Evolutionary conservation across 1,140 invertebrate species (phyloP).

Genomic region (Achatina immaculata): DNA sequence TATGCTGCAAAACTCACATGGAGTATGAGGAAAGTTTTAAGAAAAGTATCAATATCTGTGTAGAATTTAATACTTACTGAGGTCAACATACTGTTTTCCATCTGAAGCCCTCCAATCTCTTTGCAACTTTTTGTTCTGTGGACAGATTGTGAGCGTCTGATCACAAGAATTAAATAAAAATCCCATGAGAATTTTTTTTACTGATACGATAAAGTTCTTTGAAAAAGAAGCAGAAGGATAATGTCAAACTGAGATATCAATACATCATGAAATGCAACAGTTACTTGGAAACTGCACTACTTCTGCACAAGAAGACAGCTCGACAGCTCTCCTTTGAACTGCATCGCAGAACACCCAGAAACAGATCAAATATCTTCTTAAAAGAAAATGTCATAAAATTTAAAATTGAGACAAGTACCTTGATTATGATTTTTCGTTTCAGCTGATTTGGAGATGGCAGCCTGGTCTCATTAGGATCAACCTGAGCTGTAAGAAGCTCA

Average conservation of each 20-base stretch:
- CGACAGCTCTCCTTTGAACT: too few relatives aligned
- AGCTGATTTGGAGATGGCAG: constrained; percentile 89
- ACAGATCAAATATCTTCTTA: neutral
- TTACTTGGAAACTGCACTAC: too few relatives aligned
- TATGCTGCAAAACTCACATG: too few relatives aligned
- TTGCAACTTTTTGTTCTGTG: constrained; percentile 88
- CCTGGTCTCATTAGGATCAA: constrained; percentile 84
- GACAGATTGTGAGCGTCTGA: too few relatives aligned
- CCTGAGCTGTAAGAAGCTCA: constrained; percentile 81
- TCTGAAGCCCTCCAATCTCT: constrained; percentile 78
- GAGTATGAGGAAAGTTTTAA: too few relatives aligned
- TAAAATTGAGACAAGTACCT: constrained; percentile 57
- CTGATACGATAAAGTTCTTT: neutral
- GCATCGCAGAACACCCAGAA: neutral
- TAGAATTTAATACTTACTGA: constrained; percentile 29
- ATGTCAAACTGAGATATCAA: too few relatives aligned
- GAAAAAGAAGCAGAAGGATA: neutral
- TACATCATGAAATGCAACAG: too few relatives aligned
- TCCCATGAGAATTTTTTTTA: neutral
- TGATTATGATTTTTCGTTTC: constrained; percentile 71
- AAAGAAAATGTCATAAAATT: neutral
- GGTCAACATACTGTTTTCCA: constrained; percentile 46
- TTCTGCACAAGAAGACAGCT: too few relatives aligned
- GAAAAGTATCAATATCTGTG: too few relatives aligned
- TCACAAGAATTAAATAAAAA: too few relatives aligned